Percentiles rank a stretch among this genome's conserved stretches.
Conservation (phyloP, 2,888 invertebrate genomes). For the Acrobasis repandana region DNA sequence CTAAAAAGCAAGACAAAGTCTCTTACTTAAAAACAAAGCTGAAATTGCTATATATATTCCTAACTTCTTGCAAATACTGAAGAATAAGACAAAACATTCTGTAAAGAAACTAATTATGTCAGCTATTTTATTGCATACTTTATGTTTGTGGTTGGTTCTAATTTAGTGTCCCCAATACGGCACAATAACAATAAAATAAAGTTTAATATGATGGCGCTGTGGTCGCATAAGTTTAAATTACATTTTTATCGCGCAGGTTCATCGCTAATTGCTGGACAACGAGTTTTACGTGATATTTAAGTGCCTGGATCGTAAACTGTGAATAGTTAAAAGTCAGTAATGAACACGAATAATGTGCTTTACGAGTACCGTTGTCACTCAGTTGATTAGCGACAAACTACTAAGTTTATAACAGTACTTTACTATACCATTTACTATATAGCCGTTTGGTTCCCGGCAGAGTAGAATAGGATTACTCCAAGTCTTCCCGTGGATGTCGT, state of each 20-base stretch:
- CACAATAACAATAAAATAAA: conserved; percentile 1
- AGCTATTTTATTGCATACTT: conserved; percentile 20
- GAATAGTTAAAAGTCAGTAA: conserved; percentile 18
- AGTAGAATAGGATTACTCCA: too few species aligned
- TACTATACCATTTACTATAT: too few species aligned
- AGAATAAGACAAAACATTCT: too few species aligned
- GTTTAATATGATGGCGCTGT: conserved; percentile 4
- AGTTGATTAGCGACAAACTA: conserved; percentile 7
- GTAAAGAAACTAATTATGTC: neutral
- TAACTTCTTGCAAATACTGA: too few species aligned
- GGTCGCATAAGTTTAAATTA: conserved; percentile 16
- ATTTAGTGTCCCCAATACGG: neutral
- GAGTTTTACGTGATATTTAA: conserved; percentile 42
- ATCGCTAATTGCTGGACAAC: conserved; percentile 47
- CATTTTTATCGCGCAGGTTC: conserved; percentile 29
- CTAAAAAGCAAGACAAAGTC: too few species aligned
- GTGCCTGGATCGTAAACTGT: conserved; percentile 34
- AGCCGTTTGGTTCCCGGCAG: too few species aligned
- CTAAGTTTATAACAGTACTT: too few species aligned
- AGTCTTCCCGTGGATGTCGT: too few species aligned
- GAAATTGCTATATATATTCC: too few species aligned
- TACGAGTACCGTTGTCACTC: neutral
- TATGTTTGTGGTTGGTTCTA: conserved; percentile 2
- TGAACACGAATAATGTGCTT: conserved; percentile 13
- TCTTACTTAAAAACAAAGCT: too few species aligned